These are phyloP conservation scores for Montipora sp. DNA, from an alignment of 64 coral and sea anemone genomes.

Conservation along the genomic window DNA sequence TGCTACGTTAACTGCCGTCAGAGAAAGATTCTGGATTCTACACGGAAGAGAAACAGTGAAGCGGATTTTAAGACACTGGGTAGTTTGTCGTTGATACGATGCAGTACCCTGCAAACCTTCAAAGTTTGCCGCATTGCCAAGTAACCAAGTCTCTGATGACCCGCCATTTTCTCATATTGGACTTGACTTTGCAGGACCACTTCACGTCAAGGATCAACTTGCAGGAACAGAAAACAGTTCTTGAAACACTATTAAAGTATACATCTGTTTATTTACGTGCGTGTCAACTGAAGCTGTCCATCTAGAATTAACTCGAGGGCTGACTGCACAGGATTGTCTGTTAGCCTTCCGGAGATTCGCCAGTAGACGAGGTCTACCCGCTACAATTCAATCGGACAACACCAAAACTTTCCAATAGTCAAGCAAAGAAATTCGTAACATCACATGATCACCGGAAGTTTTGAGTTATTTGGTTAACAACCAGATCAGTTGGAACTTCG, in stretches of 20 bases:
- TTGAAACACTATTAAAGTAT: not conserved
- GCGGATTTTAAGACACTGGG: slow-evolving; percentile 5
- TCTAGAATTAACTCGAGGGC: not conserved
- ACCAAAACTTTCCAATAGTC: slow-evolving; percentile 15
- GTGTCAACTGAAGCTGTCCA: slow-evolving; percentile 20
- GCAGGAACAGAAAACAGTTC: not conserved
- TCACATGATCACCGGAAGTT: not conserved
- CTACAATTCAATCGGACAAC: slow-evolving; percentile 25
- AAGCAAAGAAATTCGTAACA: not conserved
- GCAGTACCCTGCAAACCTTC: not conserved
- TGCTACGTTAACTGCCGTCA: not conserved
- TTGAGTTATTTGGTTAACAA: slow-evolving; percentile 19
- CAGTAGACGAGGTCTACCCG: not conserved
- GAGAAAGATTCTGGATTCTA: slow-evolving; percentile 23
- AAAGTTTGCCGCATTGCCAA: not conserved
- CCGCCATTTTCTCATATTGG: slow-evolving; percentile 16
- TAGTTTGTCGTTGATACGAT: not conserved
- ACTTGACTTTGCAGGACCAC: slow-evolving; percentile 28
- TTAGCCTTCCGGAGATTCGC: not conserved
- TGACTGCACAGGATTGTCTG: not conserved
- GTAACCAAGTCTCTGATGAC: slow-evolving; percentile 14
- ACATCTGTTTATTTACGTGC: slow-evolving; percentile 37
- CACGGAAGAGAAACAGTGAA: slow-evolving; percentile 31
- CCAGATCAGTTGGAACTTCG: slow-evolving; percentile 27
- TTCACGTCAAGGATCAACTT: not conserved